A percentile compares a stretch with the other conserved stretches of the same genome.
Conservation (phyloP, 2,888 invertebrate genomes). For the Chironomus tentans region DNA sequence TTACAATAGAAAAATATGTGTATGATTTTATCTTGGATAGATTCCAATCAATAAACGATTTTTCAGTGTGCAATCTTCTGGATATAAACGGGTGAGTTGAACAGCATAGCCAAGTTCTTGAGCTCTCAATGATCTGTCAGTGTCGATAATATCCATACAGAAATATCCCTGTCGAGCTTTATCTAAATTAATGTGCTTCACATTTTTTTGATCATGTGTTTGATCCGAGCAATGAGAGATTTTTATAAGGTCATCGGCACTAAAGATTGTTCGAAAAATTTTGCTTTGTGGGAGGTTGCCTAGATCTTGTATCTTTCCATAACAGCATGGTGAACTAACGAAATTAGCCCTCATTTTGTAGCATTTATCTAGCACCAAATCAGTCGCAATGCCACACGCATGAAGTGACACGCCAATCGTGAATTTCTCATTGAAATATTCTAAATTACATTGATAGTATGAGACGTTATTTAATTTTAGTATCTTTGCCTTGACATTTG, state of each 20-base stretch:
- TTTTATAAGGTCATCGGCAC: constrained; percentile 58
- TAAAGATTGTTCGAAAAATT: not conserved
- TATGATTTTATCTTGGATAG: not conserved
- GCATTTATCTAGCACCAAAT: constrained; percentile 81
- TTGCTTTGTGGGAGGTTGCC: constrained; percentile 27
- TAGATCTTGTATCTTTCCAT: constrained; percentile 64
- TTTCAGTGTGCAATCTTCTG: constrained; percentile 80
- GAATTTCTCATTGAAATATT: constrained; percentile 74
- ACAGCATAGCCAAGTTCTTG: constrained; percentile 68
- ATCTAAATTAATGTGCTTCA: constrained; percentile 37
- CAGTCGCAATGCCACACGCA: constrained; percentile 91
- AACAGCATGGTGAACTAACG: constrained; percentile 89
- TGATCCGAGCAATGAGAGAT: constrained; percentile 89
- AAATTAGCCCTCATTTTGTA: constrained; percentile 66
- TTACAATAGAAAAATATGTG: not conserved
- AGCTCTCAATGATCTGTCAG: constrained; percentile 69
- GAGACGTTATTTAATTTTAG: constrained; percentile 63
- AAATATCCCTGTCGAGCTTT: constrained; percentile 59
- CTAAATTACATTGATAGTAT: constrained; percentile 81
- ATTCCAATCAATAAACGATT: constrained; percentile 43
- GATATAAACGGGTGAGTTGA: constrained; percentile 64
- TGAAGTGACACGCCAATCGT: constrained; percentile 83
- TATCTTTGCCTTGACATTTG: constrained; percentile 56
- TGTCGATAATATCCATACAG: constrained; percentile 85
- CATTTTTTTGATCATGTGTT: constrained; percentile 56